Conservation (phyloP, 2,888 invertebrate species). For the Furcula furcula region DNA sequence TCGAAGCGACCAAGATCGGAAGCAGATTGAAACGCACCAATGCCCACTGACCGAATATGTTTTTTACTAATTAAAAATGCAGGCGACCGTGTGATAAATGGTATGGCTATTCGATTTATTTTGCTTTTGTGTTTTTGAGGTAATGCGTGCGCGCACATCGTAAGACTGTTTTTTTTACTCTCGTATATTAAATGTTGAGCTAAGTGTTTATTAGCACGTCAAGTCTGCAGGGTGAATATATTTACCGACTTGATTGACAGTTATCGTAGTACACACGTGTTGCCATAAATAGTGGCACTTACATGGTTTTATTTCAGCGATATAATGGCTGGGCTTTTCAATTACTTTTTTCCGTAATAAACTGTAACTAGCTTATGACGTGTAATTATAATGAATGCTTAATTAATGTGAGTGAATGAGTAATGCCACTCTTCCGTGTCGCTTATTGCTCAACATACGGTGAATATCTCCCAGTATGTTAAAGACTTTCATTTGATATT, state of each 20-base stretch:
- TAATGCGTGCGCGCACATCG: slow-evolving; percentile 35
- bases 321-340: background rate
- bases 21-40: slow-evolving; percentile 75
- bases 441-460: too few relatives aligned
- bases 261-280: background rate
- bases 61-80: slow-evolving; percentile 77
- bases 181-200: too few relatives aligned
- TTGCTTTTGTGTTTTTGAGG: slow-evolving; percentile 44
- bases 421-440: too few relatives aligned
- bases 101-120: slow-evolving; percentile 63
- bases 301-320: background rate
- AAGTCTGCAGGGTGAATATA: background rate
- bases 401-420: too few relatives aligned
- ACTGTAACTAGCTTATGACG: too few relatives aligned
- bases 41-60: slow-evolving; percentile 69
- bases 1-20: slow-evolving; percentile 58
- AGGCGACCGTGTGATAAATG: slow-evolving; percentile 64
- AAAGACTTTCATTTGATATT: too few relatives aligned
- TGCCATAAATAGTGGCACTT: background rate
- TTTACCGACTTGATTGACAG: background rate
- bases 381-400: too few relatives aligned
- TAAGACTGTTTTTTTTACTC: slow-evolving; percentile 26
- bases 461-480: too few relatives aligned
- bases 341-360: too few relatives aligned
- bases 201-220: slow-evolving; percentile 1